Evolutionary conservation across 2,888 invertebrate species (phyloP).

Genomic region (Perizoma affinitatum): DNA sequence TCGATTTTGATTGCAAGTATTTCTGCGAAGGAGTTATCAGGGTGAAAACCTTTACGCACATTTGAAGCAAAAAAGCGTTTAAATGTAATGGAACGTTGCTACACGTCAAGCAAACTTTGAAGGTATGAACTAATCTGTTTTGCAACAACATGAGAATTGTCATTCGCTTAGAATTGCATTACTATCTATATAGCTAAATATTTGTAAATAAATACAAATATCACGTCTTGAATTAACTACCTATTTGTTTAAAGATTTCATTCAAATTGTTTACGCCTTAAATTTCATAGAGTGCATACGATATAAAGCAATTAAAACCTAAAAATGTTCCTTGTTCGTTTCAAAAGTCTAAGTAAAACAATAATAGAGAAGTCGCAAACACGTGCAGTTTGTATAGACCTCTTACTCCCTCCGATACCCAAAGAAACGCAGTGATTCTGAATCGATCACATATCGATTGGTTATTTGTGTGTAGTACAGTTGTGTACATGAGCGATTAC

Average conservation of each 20-base stretch:
- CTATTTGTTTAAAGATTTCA: neutral
- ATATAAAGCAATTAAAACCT: conserved; percentile 11
- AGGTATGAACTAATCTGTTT: no score
- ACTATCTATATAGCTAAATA: no score
- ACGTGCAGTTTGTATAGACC: conserved; percentile 20
- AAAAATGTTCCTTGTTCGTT: conserved; percentile 8
- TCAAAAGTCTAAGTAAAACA: conserved; percentile 23
- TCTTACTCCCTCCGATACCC: conserved; percentile 17
- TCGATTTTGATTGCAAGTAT: no score
- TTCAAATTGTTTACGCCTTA: neutral
- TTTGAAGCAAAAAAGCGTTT: no score
- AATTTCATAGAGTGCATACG: neutral
- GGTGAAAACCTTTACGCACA: no score
- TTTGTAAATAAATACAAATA: no score
- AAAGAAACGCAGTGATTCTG: conserved; percentile 21
- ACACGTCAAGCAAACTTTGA: no score
- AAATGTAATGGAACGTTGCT: no score
- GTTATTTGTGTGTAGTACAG: conserved; percentile 30
- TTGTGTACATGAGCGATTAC: conserved; percentile 78
- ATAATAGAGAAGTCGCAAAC: conserved; percentile 9
- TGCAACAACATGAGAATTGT: no score
- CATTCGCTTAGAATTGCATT: no score
- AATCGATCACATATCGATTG: conserved; percentile 34
- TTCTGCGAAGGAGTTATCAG: no score
- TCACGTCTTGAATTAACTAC: no score